Base-by-base conservation (phyloP, 2,113 vertebrate genomes). In the Morone saxatilis region DNA sequence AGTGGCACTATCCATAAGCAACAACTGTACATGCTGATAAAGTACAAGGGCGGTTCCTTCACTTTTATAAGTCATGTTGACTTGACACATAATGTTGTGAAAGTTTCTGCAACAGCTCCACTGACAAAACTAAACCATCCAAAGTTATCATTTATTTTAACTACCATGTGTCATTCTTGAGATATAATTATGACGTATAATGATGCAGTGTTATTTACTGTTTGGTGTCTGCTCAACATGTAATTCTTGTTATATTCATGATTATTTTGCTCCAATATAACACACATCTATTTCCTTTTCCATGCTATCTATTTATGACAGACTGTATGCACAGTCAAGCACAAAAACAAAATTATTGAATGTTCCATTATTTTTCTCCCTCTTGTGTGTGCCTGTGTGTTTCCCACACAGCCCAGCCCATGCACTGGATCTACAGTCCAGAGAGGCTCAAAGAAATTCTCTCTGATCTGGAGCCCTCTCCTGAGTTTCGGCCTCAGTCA, bases 361-460 rank as follows among this genome's bases (percentile, higher is more conserved):
- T 78, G 50, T 80, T 70, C 48, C 73, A 71, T 12, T 63, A 6
- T 47, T 78, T 74, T 74, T 36, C 61, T 67, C 16, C 6, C 1
- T 54, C 3, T 5, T 66, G 36, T 78, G 56, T 80, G 50, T 41
- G 12, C 62, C 45, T 78, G 40, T 25, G 45, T 60, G 36, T 70
- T 20, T 3, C 31, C 43, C 57, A 9, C 68, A 6, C 87, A 95
- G 95, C 94, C 70, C 94, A 95, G 83, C 94, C 94, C n/a, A 92
- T 94, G 87, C 94, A 95, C 59, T 95, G 95, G 95, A 95, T 95
- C 43, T 95, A 95, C 87, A 87, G 77, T 43, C 85, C 78, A 3
- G 89, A 94, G 51, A 76, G 31, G 41, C 91, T 95, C 31, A 83
- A 81, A 59, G 90, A 90, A 31, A 78, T 95, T 4, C 89, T 95